These are phyloP conservation scores for Spizaetus ornatus DNA, from an alignment of 2,113 vertebrate species.

Conservation along the genomic window DNA sequence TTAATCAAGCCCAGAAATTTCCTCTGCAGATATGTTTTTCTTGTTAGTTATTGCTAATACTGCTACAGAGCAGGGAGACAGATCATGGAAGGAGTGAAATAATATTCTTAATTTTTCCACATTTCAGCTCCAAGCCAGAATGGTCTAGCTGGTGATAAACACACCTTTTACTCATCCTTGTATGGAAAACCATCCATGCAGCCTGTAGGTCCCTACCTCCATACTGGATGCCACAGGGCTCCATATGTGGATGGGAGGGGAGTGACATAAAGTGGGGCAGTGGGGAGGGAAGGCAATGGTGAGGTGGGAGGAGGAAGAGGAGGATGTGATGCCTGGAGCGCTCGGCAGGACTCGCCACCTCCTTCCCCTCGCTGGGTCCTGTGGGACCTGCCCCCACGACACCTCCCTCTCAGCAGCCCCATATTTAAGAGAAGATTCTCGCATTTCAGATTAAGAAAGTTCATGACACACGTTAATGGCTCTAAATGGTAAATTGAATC, in stretches of 20 bases:
- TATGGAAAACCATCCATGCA: neutral
- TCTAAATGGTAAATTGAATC: constrained; percentile 63
- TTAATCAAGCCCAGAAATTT: constrained; percentile 38
- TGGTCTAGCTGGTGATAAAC: neutral
- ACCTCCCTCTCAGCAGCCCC: constrained; percentile 27
- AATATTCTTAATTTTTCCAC: neutral
- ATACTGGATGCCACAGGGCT: neutral
- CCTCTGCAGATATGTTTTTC: neutral
- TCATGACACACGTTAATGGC: constrained; percentile 47
- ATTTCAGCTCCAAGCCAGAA: neutral
- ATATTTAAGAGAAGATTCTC: constrained; percentile 35
- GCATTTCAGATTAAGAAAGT: constrained; percentile 41
- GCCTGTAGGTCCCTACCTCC: neutral
- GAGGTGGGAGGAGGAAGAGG: neutral
- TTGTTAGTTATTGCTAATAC: neutral
- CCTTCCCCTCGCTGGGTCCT: neutral
- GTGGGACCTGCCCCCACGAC: neutral
- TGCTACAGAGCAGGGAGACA: neutral
- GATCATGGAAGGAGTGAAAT: neutral
- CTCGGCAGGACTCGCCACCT: neutral
- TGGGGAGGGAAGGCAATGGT: neutral
- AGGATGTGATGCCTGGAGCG: neutral
- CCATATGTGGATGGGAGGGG: neutral
- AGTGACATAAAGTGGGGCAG: neutral
- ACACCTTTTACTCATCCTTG: neutral